Evolutionary conservation across 1,140 invertebrate species (phyloP).

Genomic region (Orussus abietinus): DNA sequence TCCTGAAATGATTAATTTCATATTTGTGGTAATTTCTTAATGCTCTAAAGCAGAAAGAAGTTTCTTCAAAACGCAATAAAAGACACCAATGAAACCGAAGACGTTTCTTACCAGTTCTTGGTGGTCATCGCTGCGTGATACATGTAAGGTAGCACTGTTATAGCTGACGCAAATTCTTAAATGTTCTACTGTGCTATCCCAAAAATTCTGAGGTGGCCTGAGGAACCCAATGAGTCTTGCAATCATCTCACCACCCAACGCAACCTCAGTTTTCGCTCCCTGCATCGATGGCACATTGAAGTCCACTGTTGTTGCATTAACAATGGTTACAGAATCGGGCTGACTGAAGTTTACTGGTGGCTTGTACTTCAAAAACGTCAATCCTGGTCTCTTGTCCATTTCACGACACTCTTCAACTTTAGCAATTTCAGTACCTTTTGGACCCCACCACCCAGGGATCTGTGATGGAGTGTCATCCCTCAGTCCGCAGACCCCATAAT

Average conservation of each 20-base stretch:
- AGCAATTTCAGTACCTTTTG: slow-evolving; percentile 74
- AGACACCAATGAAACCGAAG: too few relatives aligned
- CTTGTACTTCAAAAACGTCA: slow-evolving; percentile 84
- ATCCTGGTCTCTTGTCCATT: slow-evolving; percentile 77
- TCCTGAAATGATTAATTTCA: slow-evolving; percentile 46
- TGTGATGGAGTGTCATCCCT: slow-evolving; percentile 72
- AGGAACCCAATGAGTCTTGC: slow-evolving; percentile 76
- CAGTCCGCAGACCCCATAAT: slow-evolving; percentile 74
- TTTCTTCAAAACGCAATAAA: too few relatives aligned
- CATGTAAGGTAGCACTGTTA: slow-evolving; percentile 58
- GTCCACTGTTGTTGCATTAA: slow-evolving; percentile 79
- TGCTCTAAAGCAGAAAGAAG: background rate
- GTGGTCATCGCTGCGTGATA: slow-evolving; percentile 49
- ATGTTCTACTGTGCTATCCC: slow-evolving; percentile 64
- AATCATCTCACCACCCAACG: slow-evolving; percentile 66
- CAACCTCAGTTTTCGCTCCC: slow-evolving; percentile 61
- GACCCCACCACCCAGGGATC: slow-evolving; percentile 84
- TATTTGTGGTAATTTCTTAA: too few relatives aligned
- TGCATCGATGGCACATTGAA: slow-evolving; percentile 65
- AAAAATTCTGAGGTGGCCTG: slow-evolving; percentile 64
- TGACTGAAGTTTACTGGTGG: slow-evolving; percentile 80
- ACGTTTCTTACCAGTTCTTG: slow-evolving; percentile 36
- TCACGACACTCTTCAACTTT: slow-evolving; percentile 73
- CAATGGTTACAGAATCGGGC: slow-evolving; percentile 79
- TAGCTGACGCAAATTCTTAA: slow-evolving; percentile 72